Evolutionary conservation across 2,888 invertebrate species (phyloP).

Genomic region (Nymphalis urticae): DNA sequence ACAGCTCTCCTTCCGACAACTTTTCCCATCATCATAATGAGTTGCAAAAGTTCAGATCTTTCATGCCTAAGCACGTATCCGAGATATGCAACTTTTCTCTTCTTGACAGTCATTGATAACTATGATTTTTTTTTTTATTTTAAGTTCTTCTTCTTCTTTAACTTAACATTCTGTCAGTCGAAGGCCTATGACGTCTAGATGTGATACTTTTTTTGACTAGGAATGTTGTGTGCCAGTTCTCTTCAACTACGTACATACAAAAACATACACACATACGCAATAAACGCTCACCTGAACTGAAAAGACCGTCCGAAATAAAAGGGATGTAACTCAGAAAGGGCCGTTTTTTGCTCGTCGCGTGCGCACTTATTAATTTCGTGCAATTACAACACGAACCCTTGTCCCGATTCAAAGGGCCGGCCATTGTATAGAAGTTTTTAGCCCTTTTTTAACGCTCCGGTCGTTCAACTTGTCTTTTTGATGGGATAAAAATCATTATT

Average conservation of each 20-base stretch:
- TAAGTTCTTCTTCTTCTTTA: too few relatives aligned
- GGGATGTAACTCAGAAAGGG: conserved; percentile 21
- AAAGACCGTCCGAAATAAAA: conserved; percentile 16
- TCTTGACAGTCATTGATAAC: too few relatives aligned
- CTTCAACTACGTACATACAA: background rate
- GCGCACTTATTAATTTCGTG: conserved; percentile 38
- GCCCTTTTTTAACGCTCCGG: conserved; percentile 49
- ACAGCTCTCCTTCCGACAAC: too few relatives aligned
- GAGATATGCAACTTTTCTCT: too few relatives aligned
- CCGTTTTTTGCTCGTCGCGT: conserved; percentile 39
- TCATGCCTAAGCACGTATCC: too few relatives aligned
- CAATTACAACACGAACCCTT: conserved; percentile 36
- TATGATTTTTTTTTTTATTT: too few relatives aligned
- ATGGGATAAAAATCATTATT: conserved; percentile 48
- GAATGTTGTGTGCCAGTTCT: too few relatives aligned
- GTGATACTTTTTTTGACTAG: too few relatives aligned
- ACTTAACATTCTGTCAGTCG: too few relatives aligned
- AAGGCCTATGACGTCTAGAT: too few relatives aligned
- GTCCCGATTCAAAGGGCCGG: conserved; percentile 28
- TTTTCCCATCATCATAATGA: too few relatives aligned
- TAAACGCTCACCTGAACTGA: conserved; percentile 6
- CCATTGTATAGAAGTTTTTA: conserved; percentile 46
- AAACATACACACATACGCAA: background rate
- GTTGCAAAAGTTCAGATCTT: too few relatives aligned
- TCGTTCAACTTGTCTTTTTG: conserved; percentile 65